Evolutionary conservation across 2,888 invertebrate species (phyloP), one percentile per base, ranked within the genome.

Genomic region (Ethmia dodecea): DNA sequence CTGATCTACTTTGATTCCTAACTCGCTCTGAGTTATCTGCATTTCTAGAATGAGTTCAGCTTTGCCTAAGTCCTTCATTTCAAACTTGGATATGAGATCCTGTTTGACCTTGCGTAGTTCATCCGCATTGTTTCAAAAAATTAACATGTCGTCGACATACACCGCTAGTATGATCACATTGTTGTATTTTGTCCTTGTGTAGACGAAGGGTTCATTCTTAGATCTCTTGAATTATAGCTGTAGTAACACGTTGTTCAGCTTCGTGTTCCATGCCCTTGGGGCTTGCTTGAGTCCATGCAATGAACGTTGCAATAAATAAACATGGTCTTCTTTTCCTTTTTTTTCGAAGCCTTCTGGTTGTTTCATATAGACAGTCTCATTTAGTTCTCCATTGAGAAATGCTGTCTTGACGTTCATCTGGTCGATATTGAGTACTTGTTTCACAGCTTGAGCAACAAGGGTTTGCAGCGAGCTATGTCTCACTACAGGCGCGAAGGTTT

Each of bases 341-440:
- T 8, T 9, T n/a, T 30, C 34, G 28, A 43, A 40, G 22, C 36
- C 43, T 18, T 37, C 30, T 18, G 45, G 42, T 10, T 37, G 35
- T 25, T n/a, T n/a, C n/a, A n/a, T n/a, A n/a, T n/a, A n/a, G n/a
- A n/a, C n/a, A n/a, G n/a, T n/a, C 31, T 45, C 42, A n/a, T 37
- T 2, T 6, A 42, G 24, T 9, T 37, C 29, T n/a, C 42, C 45
- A 33, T 45, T 42, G 2, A 45, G 20, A 16, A 45, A 45, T 9
- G 42, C 45, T 9, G 45, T 42, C 10, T 29, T 37, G 3, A 45
- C 45, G 31, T 44, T 39, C 9, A 44, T 18, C 28, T 44, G 44
- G 10, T 44, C 34, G 9, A 37, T 28, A 1, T 34, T 15, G 3
- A 36, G 9, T 10, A 28, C 27, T 13, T 34, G n/a, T 11, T 28